A percentile compares a stretch with the other conserved stretches of the same genome.
Conservation (phyloP, 2,797 vertebrate species). For the Dermochelys coriacea region DNA sequence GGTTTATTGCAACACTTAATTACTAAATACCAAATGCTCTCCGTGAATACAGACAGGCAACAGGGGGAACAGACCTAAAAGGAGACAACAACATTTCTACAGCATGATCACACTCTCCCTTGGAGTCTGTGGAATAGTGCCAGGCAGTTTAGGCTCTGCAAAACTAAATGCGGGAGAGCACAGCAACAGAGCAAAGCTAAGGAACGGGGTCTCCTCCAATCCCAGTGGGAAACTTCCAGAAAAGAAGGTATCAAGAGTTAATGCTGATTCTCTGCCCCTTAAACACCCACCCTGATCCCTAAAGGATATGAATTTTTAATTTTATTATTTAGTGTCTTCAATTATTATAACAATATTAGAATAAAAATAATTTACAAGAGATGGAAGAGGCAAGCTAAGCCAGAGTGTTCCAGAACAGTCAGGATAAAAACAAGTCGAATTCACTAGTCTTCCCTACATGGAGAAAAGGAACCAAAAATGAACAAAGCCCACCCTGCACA, state of each 20-base stretch:
- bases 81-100: not conserved
- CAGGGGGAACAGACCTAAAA: rapidly evolving
- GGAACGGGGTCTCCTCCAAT: not conserved
- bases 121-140: not conserved
- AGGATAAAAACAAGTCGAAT: not conserved
- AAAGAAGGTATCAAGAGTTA: slow-evolving; percentile 16
- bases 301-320: not conserved
- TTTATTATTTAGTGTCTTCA: not conserved
- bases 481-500: not conserved
- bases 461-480: not conserved
- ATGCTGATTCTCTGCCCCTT: not conserved
- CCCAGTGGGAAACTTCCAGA: slow-evolving; percentile 10
- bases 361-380: not conserved
- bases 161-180: not conserved
- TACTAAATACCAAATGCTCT: not conserved
- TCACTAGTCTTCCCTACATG: not conserved
- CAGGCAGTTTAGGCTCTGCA: not conserved
- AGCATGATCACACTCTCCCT: not conserved
- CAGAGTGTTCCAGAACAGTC: not conserved
- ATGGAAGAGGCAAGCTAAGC: not conserved
- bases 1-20: slow-evolving; percentile 13
- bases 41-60: not conserved
- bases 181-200: slow-evolving; percentile 11
- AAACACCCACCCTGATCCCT: not conserved
- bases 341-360: not conserved